Base-by-base conservation (phyloP, 2,888 invertebrate species). In the Tetrapedia diversipes region DNA sequence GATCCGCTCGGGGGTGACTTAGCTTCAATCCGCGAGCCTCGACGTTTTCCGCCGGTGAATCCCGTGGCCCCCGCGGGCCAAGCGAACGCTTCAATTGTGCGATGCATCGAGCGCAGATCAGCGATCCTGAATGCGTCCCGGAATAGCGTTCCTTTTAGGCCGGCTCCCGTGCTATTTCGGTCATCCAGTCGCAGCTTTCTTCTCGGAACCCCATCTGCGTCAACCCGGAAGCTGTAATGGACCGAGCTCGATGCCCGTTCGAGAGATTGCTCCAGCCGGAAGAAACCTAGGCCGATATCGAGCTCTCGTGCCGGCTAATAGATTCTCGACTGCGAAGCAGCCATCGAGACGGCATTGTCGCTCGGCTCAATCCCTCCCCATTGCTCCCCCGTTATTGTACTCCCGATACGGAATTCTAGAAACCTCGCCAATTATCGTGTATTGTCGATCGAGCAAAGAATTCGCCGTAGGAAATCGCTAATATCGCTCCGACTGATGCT, bases 341-440 rank as follows among this genome's bases (percentile, higher is more conserved):
- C 19, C 60, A 54, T 64, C 74, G 74, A 74, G 74, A 51, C 69
- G 1, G 49, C 32, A 77, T 77, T 71, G 77, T 68, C 37, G 70
- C 19, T 11, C 14, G 43, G 32, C 14, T 71, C 76, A 72, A 76
- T 76, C 51, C 41, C n/a, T n/a, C n/a, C n/a, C n/a, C n/a, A n/a
- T n/a, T n/a, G n/a, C n/a, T n/a, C n/a, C n/a, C n/a, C 14, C 39
- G 53, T 54, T 16, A 66, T 66, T 47, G 37, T 57, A 32, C 57
- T 61, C 39, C 27, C 37, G 57, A 22, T 66, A n/a, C n/a, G 61
- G 63, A 78, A 77, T 78, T 77, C 57, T 47, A 53, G 57, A 77
- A 66, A 70, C 63, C 39, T 47, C 54, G 39, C 29, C 53, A 76
- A 64, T 69, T 64, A 60, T 2, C 63, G 64, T n/a, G n/a, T 75